These are phyloP conservation scores for Amphibalanus amphitrite DNA, from an alignment of 1,140 invertebrate genomes.

Conservation along the genomic window DNA sequence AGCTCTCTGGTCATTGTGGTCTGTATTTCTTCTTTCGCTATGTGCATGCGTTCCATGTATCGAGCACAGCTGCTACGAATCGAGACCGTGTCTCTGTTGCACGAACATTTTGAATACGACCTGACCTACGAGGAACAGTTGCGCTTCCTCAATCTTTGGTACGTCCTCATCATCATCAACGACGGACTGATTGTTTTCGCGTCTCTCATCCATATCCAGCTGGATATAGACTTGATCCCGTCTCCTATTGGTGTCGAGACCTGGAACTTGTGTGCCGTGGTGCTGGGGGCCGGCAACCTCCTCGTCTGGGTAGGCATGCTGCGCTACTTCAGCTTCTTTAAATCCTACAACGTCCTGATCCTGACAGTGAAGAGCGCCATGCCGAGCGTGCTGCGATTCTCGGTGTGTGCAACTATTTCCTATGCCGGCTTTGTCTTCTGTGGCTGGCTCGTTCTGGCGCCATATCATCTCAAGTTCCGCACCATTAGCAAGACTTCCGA, in stretches of 20 bases:
- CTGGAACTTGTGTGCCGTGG: conserved; percentile 87
- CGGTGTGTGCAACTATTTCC: conserved; percentile 74
- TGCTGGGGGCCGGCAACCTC: conserved; percentile 87
- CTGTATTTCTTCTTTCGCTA: conserved; percentile 58
- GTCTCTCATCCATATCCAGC: conserved; percentile 56
- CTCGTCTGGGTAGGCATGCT: conserved; percentile 96
- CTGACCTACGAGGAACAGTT: conserved; percentile 59
- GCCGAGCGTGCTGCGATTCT: conserved; percentile 84
- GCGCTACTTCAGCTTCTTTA: conserved; percentile 92
- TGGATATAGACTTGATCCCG: conserved; percentile 42
- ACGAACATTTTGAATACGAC: conserved; percentile 39
- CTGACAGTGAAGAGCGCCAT: conserved; percentile 81
- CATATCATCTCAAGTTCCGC: conserved; percentile 95
- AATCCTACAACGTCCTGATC: conserved; percentile 94
- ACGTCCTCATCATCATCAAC: conserved; percentile 91
- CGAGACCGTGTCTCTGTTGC: conserved; percentile 21
- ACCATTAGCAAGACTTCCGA: conserved; percentile 73
- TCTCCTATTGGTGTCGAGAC: conserved; percentile 30
- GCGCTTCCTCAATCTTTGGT: conserved; percentile 95
- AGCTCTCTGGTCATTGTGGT: conserved; percentile 75
- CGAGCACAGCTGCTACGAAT: conserved; percentile 64
- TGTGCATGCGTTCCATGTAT: conserved; percentile 77
- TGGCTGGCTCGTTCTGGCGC: conserved; percentile 93
- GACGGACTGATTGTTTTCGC: conserved; percentile 86
- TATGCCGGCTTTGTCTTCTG: conserved; percentile 94